phyloP scores from a whole-genome alignment of 2,888 invertebrate species.

The Falcaria lacertinaria region DNA sequence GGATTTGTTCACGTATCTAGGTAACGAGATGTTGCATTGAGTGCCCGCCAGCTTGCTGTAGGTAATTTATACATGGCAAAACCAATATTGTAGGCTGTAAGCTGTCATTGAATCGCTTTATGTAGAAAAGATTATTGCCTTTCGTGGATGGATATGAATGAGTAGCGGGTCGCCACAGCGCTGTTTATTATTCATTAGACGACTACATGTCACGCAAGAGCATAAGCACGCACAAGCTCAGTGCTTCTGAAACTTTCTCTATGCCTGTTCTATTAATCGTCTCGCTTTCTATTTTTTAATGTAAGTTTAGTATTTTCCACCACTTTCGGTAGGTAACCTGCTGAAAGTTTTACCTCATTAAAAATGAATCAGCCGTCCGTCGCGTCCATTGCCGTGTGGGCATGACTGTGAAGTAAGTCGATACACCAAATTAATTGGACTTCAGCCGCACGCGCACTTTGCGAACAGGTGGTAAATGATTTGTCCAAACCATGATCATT shows the following conservation, averaged over 20 bases:
- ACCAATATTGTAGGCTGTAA: slow-evolving; percentile 49
- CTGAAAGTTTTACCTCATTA: too few species aligned
- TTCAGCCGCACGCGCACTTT: slow-evolving; percentile 44
- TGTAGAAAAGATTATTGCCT: slow-evolving; percentile 65
- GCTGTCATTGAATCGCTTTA: slow-evolving; percentile 59
- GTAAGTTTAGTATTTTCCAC: too few species aligned
- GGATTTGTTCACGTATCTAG: slow-evolving; percentile 27
- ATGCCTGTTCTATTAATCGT: slow-evolving; percentile 34
- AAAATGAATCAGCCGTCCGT: too few species aligned
- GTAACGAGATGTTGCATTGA: slow-evolving; percentile 27
- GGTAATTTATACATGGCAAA: slow-evolving; percentile 36
- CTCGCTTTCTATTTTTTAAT: slow-evolving; percentile 15
- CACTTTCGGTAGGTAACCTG: too few species aligned
- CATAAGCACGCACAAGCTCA: slow-evolving; percentile 65
- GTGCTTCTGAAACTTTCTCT: slow-evolving; percentile 63
- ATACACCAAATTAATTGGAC: slow-evolving; percentile 33
- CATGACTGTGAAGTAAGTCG: too few species aligned
- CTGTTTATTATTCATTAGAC: slow-evolving; percentile 78
- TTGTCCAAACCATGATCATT: slow-evolving; percentile 48
- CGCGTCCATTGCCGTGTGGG: too few species aligned
- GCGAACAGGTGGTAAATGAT: slow-evolving; percentile 40
- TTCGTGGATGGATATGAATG: slow-evolving; percentile 73
- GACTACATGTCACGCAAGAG: slow-evolving; percentile 72
- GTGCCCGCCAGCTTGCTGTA: slow-evolving; percentile 22
- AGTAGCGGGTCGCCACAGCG: slow-evolving; percentile 65